Evolutionary conservation across 35 echinoderm and acorn worm genomes (phyloP), one percentile per base, ranked within the genome.

Genomic region (Strongylocentrotus purpuratus): DNA sequence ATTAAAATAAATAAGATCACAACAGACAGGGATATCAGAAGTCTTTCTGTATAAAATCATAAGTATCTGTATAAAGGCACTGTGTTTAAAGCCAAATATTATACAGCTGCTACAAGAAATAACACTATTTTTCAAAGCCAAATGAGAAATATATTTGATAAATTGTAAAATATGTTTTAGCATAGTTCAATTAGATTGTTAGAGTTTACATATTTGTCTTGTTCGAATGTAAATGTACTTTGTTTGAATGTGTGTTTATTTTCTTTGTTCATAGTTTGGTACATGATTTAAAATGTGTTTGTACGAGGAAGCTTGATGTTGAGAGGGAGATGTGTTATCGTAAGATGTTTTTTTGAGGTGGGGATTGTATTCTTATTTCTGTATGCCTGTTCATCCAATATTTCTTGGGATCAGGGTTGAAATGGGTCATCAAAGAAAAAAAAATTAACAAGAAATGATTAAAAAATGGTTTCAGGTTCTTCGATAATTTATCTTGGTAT

Each of bases 321-420:
- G 20, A 78, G 65, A 78, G 28, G 65, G 22, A 78, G 65, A n/a
- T 7, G 20, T 78, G 20, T 28, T 78, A 28, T 78, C 20, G 18
- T 78, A 22, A 28, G 20, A 78, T 22, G 7, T 28, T 78, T 15
- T 5, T 18, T 46, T 33, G 18, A 18, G 33, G 87, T 33, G 32
- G 87, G 87, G 45, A 89, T n/a, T 41, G 33, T 41, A 58, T 58
- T 93, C 91, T 58, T 48, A 9, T 18, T 47, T 32, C 91, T 93
- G 91, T 93, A 47, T 50, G 31, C 91, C 91, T 93, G 46, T 93
- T 58, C 91, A 58, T 50, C 91, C 48, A 93, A 93, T 6, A 28
- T 93, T 15, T 93, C 28, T 93, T 93, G 91, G 91, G 91, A 93
- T 93, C 91, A 93, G 91, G 91, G 46, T 50, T 7, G 48, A 93